Percentiles rank a stretch among this genome's conserved stretches.
Evolutionary conservation across 2,113 vertebrate genomes (phyloP).

Genomic region (Malurus alboscapulatus): DNA sequence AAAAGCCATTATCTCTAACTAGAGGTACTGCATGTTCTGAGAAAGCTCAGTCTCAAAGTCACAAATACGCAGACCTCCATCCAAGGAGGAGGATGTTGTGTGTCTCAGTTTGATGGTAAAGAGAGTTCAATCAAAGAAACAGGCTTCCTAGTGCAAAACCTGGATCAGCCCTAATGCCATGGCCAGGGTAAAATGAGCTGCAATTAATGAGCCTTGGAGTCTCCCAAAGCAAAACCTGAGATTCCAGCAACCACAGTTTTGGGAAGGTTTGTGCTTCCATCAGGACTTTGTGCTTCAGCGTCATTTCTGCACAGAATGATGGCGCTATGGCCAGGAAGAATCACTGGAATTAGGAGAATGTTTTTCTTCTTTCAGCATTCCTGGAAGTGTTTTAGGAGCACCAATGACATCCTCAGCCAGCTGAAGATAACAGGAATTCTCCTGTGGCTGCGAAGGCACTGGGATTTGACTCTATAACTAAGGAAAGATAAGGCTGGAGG

Average conservation of each 20-base stretch:
- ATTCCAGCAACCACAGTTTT: not conserved
- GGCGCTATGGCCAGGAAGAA: not conserved
- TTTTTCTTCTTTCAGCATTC: not conserved
- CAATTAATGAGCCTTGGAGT: not conserved
- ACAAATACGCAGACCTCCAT: slow-evolving; percentile 15
- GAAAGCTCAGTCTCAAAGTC: not conserved
- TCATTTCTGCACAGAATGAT: not conserved
- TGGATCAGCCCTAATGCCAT: not conserved
- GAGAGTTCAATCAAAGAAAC: not conserved
- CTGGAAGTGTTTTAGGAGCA: not conserved
- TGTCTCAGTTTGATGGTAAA: not conserved
- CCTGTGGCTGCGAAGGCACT: not conserved
- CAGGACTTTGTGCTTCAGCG: not conserved
- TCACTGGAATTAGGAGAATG: not conserved
- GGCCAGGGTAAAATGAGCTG: not conserved
- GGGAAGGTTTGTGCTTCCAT: not conserved
- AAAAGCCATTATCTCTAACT: not conserved
- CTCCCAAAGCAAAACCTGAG: not conserved
- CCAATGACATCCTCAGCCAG: not conserved
- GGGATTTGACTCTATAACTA: not conserved
- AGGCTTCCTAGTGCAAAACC: not conserved
- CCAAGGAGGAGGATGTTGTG: not conserved
- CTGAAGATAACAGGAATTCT: not conserved
- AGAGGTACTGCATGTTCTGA: not conserved
- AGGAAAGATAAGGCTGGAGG: not conserved